Conservation (phyloP, 1,140 invertebrate genomes). For the Temnothorax longispinosus region DNA sequence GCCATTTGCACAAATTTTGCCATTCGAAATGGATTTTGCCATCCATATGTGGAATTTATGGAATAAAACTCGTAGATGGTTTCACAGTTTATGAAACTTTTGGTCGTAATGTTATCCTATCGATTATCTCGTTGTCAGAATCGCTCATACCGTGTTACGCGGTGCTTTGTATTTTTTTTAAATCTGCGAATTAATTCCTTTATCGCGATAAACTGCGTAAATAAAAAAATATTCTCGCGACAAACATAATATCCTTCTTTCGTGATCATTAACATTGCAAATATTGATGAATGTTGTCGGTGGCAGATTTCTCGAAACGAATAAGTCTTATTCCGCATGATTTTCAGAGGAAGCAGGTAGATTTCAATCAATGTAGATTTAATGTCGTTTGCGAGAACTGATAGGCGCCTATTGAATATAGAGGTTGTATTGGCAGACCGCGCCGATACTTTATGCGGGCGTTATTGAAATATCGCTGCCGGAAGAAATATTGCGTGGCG, state of each 20-base stretch:
- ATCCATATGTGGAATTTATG: slow-evolving; percentile 3
- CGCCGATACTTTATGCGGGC: slow-evolving; percentile 39
- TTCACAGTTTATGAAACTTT: slow-evolving; percentile 40
- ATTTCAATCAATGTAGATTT: slow-evolving; percentile 34
- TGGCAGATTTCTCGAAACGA: not conserved
- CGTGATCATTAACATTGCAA: not conserved
- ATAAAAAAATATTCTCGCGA: not conserved
- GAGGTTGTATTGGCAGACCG: slow-evolving; percentile 10
- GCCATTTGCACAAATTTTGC: slow-evolving; percentile 38
- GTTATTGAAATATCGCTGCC: slow-evolving; percentile 46
- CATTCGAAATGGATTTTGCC: slow-evolving; percentile 23
- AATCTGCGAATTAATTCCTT: not conserved
- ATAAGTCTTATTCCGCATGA: not conserved
- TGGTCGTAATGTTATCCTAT: slow-evolving; percentile 4
- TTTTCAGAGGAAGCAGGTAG: not conserved
- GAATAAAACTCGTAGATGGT: slow-evolving; percentile 31
- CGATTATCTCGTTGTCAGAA: slow-evolving; percentile 22
- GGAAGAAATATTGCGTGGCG: slow-evolving; percentile 27
- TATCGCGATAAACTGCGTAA: slow-evolving; percentile 6
- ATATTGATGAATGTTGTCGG: slow-evolving; percentile 22
- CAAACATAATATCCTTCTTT: not conserved
- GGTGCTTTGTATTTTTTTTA: not conserved
- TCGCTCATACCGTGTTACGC: not conserved
- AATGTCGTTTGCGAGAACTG: slow-evolving; percentile 31
- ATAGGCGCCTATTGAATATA: slow-evolving; percentile 52